Evolutionary conservation across 92 coral and sea anemone genomes (phyloP), one percentile per base, ranked within the genome.

Genomic region (Pocillopora meandrina): DNA sequence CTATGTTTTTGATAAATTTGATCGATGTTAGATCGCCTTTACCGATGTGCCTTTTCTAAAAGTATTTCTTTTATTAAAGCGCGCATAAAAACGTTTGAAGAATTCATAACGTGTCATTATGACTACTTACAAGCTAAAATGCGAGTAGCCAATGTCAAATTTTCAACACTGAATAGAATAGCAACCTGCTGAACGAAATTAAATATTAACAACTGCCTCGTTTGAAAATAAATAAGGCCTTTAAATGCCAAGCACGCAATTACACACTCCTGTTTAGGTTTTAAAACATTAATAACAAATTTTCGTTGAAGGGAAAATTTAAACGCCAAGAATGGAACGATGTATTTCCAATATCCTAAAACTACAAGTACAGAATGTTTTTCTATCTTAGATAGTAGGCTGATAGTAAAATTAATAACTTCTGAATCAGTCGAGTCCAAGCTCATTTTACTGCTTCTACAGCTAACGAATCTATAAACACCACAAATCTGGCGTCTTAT

Each of bases 131-230:
- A 17, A 17, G 56, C 74, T 12, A 15, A 70, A 9, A 14, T 70
- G 35, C 19, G 11, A 10, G 4, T 58, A 71, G 56, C 12, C 19
- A 70, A 21, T 57, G 69, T 72, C 10, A 35, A 36, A 5, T 59
- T 71, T 57, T 81, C 68, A 81, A 59, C 76, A 5, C 20, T 55
- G 58, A 69, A 57, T 71, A 35, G 52, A 42, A 42, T 36, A 71
- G 26, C 69, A 18, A 81, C 85, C 85, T 81, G 85, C 23, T 81
- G 52, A 60, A 60, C 70, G 77, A 19, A 36, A 81, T 81, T 36
- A 81, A 81, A 70, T 70, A 81, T 81, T 81, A 71, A 81, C 59
- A 71, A 56, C 49, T 47, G 42, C 58, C 62, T n/a, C 35, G 73
- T 69, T 9, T 69, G 55, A 70, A 65, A 34, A 68, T 59, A 70